A percentile compares a stretch with the other conserved stretches of the same genome.
phyloP scores from a whole-genome alignment of 2,797 vertebrate species.

The Apogon talboti region DNA sequence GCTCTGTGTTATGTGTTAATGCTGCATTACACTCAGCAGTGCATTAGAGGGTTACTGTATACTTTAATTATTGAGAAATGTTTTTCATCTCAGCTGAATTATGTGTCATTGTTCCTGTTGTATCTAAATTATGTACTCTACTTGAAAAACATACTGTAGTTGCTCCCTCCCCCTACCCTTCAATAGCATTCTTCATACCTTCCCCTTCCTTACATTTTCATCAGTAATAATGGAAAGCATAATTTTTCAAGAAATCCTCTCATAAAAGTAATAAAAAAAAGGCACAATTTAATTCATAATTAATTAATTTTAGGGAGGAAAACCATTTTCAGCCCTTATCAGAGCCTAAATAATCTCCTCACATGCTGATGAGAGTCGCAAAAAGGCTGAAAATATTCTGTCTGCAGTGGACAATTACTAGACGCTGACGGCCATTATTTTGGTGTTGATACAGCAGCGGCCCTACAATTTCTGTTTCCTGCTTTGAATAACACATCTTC shows the following conservation, averaged over 20 bases:
- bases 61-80: conserved; percentile 52
- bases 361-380: conserved; percentile 23
- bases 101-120: conserved; percentile 37
- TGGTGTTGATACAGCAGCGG: conserved; percentile 20
- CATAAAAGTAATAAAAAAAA: conserved; percentile 19
- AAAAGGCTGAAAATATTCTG: conserved; percentile 31
- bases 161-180: not conserved
- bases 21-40: conserved; percentile 29
- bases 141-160: conserved; percentile 15
- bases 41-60: conserved; percentile 25
- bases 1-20: conserved; percentile 25
- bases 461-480: conserved; percentile 63
- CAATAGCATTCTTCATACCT: not conserved
- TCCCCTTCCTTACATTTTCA: not conserved
- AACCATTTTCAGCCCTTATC: conserved; percentile 3
- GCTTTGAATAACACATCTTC: conserved; percentile 68
- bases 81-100: conserved; percentile 55
- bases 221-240: not conserved
- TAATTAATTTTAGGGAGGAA: conserved; percentile 5
- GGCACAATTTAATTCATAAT: conserved; percentile 23
- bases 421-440: conserved; percentile 39
- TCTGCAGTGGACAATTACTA: conserved; percentile 33
- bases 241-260: conserved; percentile 13
- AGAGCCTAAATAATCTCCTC: conserved; percentile 29
- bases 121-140: conserved; percentile 17